A percentile compares a stretch with the other conserved stretches of the same genome.
Evolutionary conservation across 1,140 invertebrate species (phyloP).

Genomic region (Idris sp.): DNA sequence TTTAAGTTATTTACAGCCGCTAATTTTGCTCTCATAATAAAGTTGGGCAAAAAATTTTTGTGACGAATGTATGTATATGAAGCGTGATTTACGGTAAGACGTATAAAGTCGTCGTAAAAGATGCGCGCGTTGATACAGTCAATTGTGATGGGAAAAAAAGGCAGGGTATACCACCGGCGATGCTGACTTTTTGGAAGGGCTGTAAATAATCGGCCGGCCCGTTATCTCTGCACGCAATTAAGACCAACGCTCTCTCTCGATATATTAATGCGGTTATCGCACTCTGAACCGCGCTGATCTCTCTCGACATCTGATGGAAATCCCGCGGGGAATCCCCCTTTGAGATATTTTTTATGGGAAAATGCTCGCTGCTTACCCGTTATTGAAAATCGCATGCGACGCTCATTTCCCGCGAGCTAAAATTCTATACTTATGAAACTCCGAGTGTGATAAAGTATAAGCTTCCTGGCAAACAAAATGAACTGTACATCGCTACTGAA

Average conservation of each 20-base stretch:
- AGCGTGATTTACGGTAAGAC: slow-evolving; percentile 46
- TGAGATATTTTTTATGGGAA: slow-evolving; percentile 63
- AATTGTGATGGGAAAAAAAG: slow-evolving; percentile 38
- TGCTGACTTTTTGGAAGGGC: slow-evolving; percentile 57
- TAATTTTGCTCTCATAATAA: too few relatives aligned
- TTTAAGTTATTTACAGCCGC: too few relatives aligned
- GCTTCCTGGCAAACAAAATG: slow-evolving; percentile 52
- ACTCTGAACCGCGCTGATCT: slow-evolving; percentile 59
- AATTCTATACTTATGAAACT: slow-evolving; percentile 58
- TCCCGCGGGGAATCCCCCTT: too few relatives aligned
- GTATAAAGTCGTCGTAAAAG: slow-evolving; percentile 56
- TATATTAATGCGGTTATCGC: slow-evolving; percentile 63
- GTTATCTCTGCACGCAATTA: slow-evolving; percentile 59
- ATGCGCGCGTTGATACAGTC: slow-evolving; percentile 28
- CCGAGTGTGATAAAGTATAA: slow-evolving; percentile 51
- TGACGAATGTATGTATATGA: slow-evolving; percentile 45
- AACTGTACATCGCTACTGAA: slow-evolving; percentile 49
- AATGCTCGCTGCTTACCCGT: slow-evolving; percentile 43
- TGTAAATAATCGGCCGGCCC: slow-evolving; percentile 59
- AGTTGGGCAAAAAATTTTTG: too few relatives aligned
- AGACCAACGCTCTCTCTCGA: too few relatives aligned
- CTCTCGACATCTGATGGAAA: slow-evolving; percentile 31
- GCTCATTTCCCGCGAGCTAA: slow-evolving; percentile 59
- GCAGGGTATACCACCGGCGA: slow-evolving; percentile 38
- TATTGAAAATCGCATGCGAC: slow-evolving; percentile 64